Base-by-base conservation (phyloP, 2,113 vertebrate genomes). In the Cyprinodon tularosa region DNA sequence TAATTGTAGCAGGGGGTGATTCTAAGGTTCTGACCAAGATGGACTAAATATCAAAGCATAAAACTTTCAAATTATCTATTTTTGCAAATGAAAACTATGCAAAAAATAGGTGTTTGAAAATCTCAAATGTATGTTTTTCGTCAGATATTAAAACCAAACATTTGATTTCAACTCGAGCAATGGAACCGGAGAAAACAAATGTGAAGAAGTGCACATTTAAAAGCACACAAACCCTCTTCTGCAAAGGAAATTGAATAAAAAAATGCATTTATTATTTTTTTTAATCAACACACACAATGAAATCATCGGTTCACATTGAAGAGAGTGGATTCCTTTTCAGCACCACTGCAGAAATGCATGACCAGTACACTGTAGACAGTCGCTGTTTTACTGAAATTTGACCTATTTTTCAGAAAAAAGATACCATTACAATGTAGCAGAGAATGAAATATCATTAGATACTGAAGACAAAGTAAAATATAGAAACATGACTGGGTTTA, bases 271-370 rank as follows among this genome's bases (percentile, higher is more conserved):
- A 15, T 66, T 53, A 81, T 90, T 90, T 29, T 29, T 29, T 29
- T 29, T 1, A 29, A 90, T 91, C 88, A 65, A 69, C 84, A 87
- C 67, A 73, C 17, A 86, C 74, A 80, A 38, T 73, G 59, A 77
- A 75, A 78, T 72, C 65, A 44, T 64, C 72, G 77, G 66, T 62
- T 77, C 67, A 72, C 62, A 63, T 47, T 63, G 20, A 70, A 60
- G 10, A 74, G 66, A 75, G 65, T 60, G 57, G 60, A 39, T 20
- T 13, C 60, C 72, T 79, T 57, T 74, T 39, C 3, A 72, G 42
- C 44, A 62, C 67, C 71, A 39, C 12, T 17, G 79, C 57, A 84
- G 8, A 3, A 76, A 63, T 78, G 80, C 50, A 72, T 88, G 82
- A 82, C 81, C 89, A 81, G 85, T 85, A 89, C 29, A 83, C 74